Evolutionary conservation across 2,888 invertebrate species (phyloP).

Genomic region (Notodonta dromedarius): DNA sequence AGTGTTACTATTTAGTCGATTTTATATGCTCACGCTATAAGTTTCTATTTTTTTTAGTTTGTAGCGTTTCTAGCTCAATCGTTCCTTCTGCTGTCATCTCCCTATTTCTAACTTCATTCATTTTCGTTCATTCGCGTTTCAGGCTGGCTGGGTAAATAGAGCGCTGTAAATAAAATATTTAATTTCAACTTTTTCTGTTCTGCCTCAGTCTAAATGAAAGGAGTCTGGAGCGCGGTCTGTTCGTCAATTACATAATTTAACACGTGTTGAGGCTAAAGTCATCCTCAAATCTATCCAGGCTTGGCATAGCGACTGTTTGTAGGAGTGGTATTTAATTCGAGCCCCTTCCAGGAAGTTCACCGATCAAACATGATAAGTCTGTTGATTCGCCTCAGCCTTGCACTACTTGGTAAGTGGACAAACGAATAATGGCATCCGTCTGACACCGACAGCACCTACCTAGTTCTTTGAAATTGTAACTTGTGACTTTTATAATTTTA

Average conservation of each 20-base stretch:
- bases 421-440: neutral
- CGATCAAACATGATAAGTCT: constrained; percentile 58
- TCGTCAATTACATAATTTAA: neutral
- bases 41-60: neutral
- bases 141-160: constrained; percentile 13
- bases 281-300: neutral
- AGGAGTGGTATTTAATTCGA: constrained; percentile 33
- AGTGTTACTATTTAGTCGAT: constrained; percentile 12
- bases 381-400: constrained; percentile 54
- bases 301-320: neutral
- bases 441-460: neutral
- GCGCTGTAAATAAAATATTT: constrained; percentile 9
- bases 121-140: constrained; percentile 7
- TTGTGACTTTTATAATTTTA: too few relatives aligned
- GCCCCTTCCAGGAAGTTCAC: constrained; percentile 47
- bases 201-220: neutral
- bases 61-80: too few relatives aligned
- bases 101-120: neutral
- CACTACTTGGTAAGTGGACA: constrained; percentile 61
- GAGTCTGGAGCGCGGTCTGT: neutral
- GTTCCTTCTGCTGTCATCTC: too few relatives aligned
- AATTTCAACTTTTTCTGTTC: neutral
- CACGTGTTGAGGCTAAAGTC: neutral
- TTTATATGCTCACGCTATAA: neutral
- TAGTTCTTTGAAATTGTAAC: neutral